Evolutionary conservation across 2,888 invertebrate genomes (phyloP).

Genomic region (Mellilla xanthometata): DNA sequence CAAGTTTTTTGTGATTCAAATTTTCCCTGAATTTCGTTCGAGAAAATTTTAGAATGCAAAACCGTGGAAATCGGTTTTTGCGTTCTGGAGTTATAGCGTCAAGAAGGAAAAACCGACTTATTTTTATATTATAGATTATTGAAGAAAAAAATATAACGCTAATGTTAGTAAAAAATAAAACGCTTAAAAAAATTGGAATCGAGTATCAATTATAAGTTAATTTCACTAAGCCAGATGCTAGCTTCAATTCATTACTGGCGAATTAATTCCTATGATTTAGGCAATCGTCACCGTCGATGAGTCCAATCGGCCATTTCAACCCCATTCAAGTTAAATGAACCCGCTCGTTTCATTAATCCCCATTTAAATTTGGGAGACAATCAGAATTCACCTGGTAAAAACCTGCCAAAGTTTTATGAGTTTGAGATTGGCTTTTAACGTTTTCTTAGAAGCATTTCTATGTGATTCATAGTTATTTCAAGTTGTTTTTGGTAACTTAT

Average conservation of each 20-base stretch:
- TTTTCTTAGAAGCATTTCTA: too few relatives aligned
- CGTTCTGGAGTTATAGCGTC: too few relatives aligned
- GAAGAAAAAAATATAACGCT: slow-evolving; percentile 18
- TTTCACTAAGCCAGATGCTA: slow-evolving; percentile 24
- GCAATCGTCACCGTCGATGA: slow-evolving; percentile 35
- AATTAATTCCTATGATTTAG: slow-evolving; percentile 40
- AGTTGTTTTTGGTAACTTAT: too few relatives aligned
- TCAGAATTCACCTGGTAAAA: slow-evolving; percentile 12
- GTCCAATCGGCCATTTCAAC: slow-evolving; percentile 42
- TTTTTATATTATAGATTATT: too few relatives aligned
- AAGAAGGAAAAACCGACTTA: too few relatives aligned
- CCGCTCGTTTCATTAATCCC: slow-evolving; percentile 48
- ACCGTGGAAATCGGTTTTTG: too few relatives aligned
- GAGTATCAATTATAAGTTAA: slow-evolving; percentile 26
- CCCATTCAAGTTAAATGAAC: slow-evolving; percentile 48
- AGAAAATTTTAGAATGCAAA: too few relatives aligned
- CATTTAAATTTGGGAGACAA: slow-evolving; percentile 37
- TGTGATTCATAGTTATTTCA: too few relatives aligned
- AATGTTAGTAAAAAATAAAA: slow-evolving; percentile 14
- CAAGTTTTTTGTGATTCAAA: slow-evolving; percentile 5
- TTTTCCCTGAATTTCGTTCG: too few relatives aligned
- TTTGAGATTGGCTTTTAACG: slow-evolving; percentile 2
- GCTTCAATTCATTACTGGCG: slow-evolving; percentile 33
- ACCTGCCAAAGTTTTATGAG: slow-evolving; percentile 11
- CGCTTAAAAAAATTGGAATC: slow-evolving; percentile 13